A percentile compares a stretch with the other conserved stretches of the same genome.
phyloP scores from a whole-genome alignment of 1,140 invertebrate genomes.

The Manduca sexta region DNA sequence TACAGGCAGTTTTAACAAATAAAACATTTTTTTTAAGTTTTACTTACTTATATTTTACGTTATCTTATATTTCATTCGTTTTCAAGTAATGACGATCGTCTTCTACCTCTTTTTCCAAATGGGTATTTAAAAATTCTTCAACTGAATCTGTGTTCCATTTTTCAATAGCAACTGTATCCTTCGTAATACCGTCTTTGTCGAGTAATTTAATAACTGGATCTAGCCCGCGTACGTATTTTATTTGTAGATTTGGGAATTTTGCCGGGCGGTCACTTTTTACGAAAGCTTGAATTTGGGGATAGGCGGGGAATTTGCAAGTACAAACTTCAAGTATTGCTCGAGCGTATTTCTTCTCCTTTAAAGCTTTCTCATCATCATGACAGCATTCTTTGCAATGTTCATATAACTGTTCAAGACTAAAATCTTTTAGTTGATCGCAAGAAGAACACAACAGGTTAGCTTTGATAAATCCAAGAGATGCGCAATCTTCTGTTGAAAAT shows the following conservation, averaged over 20 bases:
- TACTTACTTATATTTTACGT: not conserved
- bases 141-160: conserved; percentile 98
- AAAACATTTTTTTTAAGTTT: too few relatives aligned
- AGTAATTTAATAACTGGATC: conserved; percentile 94
- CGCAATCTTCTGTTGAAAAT: conserved; percentile 87
- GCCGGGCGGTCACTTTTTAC: conserved; percentile 90
- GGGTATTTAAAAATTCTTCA: conserved; percentile 93
- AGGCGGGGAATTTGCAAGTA: conserved; percentile 95
- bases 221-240: conserved; percentile 91
- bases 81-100: conserved; percentile 75
- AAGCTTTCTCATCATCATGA: conserved; percentile 76
- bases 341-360: conserved; percentile 82
- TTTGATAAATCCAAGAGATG: conserved; percentile 89
- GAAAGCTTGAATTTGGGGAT: conserved; percentile 97
- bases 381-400: conserved; percentile 85
- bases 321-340: conserved; percentile 93
- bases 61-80: conserved; percentile 74
- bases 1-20: too few relatives aligned
- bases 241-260: conserved; percentile 91
- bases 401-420: conserved; percentile 79
- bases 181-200: conserved; percentile 86
- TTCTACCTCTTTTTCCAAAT: conserved; percentile 77
- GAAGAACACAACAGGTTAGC: conserved; percentile 90
- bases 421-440: conserved; percentile 88
- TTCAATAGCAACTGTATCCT: conserved; percentile 93